Percentiles rank a stretch among this genome's conserved stretches.
phyloP scores from a whole-genome alignment of 2,113 vertebrate species.

The Arizona elegans region DNA sequence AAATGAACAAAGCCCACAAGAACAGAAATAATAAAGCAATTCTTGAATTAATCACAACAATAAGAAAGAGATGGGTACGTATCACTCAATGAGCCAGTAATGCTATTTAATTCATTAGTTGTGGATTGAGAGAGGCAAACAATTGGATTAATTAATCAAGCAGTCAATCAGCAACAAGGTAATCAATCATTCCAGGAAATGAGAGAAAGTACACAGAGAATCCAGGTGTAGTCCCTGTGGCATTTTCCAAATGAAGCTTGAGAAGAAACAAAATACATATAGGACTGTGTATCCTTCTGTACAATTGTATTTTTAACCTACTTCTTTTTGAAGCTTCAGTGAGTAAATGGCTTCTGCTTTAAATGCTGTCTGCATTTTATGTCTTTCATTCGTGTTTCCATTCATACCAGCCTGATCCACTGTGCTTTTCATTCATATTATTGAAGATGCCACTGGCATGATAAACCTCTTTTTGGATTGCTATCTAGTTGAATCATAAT shows the following conservation, averaged over 20 bases:
- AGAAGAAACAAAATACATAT: background rate
- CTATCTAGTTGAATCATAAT: background rate
- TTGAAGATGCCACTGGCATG: background rate
- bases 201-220: background rate
- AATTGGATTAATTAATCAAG: slow-evolving; percentile 42
- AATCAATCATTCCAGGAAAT: background rate
- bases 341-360: background rate
- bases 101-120: slow-evolving; percentile 18
- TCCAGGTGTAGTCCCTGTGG: background rate
- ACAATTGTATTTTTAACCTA: background rate
- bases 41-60: slow-evolving; percentile 22
- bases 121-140: slow-evolving; percentile 25
- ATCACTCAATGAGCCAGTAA: background rate
- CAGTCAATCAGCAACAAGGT: background rate
- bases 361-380: background rate
- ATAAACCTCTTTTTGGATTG: background rate
- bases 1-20: background rate
- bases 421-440: background rate
- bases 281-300: background rate
- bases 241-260: fast-evolving
- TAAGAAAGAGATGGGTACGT: background rate
- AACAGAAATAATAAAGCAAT: slow-evolving; percentile 24
- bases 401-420: background rate
- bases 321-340: background rate
- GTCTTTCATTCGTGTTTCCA: background rate